Percentiles rank a stretch among this genome's conserved stretches.
These are phyloP conservation scores for Labeo rohita DNA, from an alignment of 2,113 vertebrate genomes.

Conservation along the genomic window DNA sequence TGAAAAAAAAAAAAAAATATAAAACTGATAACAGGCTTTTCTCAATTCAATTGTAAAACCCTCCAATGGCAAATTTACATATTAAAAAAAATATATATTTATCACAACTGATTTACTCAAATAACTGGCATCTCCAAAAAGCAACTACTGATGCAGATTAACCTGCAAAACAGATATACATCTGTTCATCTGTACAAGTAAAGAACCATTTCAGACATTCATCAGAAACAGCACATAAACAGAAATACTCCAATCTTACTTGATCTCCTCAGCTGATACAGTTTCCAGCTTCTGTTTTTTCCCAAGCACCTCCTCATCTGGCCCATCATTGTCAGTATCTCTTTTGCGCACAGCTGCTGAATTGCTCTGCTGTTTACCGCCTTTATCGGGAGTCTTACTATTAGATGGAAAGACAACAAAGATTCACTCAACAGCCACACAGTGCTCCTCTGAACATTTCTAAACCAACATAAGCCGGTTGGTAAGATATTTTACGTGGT, in stretches of 20 bases:
- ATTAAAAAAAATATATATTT: too few species aligned
- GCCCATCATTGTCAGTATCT: constrained; percentile 73
- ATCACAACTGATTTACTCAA: background rate
- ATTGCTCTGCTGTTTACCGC: constrained; percentile 66
- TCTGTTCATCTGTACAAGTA: background rate
- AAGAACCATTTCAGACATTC: background rate
- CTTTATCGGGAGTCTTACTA: constrained; percentile 74
- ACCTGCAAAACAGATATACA: too few species aligned
- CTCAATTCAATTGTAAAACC: background rate
- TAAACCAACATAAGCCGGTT: background rate
- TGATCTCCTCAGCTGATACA: constrained; percentile 79
- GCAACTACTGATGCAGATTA: too few species aligned
- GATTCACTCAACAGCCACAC: background rate
- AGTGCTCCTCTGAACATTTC: background rate
- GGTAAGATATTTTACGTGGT: background rate
- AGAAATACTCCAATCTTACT: constrained; percentile 72
- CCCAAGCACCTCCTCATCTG: constrained; percentile 77
- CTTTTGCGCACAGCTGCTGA: constrained; percentile 72
- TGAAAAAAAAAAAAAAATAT: too few species aligned
- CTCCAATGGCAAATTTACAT: background rate
- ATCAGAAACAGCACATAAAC: background rate
- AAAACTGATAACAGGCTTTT: background rate
- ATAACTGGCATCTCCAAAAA: too few species aligned
- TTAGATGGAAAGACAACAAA: constrained; percentile 3
- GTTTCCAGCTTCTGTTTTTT: constrained; percentile 87